Conservation (phyloP, 2,888 invertebrate species). For the Oscheius sp. region DNA sequence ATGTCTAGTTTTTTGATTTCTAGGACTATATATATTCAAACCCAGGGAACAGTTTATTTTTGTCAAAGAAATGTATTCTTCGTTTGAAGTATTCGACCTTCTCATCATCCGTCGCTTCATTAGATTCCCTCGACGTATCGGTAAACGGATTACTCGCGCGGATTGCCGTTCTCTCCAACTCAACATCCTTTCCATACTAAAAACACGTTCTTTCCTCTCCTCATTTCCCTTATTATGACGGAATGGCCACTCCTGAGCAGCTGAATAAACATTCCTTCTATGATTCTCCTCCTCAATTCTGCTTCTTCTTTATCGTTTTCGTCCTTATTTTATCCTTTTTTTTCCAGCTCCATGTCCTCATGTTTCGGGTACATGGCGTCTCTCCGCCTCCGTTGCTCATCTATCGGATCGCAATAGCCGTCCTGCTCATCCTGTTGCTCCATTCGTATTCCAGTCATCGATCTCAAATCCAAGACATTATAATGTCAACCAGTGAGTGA, state of each 20-base stretch:
- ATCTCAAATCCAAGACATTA: slow-evolving; percentile 10
- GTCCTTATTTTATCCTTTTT: too few relatives aligned
- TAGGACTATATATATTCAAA: too few relatives aligned
- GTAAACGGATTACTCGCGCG: slow-evolving; percentile 29
- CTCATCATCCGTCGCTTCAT: too few relatives aligned
- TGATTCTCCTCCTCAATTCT: neutral
- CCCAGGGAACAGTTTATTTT: too few relatives aligned
- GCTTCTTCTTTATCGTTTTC: neutral
- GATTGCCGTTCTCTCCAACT: slow-evolving; percentile 5
- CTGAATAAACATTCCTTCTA: neutral
- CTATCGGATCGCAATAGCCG: slow-evolving; percentile 9
- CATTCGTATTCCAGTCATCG: slow-evolving; percentile 12
- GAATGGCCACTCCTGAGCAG: too few relatives aligned
- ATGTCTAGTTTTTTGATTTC: too few relatives aligned
- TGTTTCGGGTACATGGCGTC: slow-evolving; percentile 24
- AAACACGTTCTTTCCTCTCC: neutral
- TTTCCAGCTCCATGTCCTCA: slow-evolving; percentile 10
- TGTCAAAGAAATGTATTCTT: too few relatives aligned
- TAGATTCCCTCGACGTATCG: too few relatives aligned
- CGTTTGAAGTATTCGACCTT: too few relatives aligned
- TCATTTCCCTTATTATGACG: neutral
- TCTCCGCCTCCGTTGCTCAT: slow-evolving; percentile 17
- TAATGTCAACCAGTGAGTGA: neutral
- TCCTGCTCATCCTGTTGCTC: slow-evolving; percentile 9
- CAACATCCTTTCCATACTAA: neutral